Conservation (phyloP, 2,888 invertebrate genomes). For the Temnothorax unifasciatus region DNA sequence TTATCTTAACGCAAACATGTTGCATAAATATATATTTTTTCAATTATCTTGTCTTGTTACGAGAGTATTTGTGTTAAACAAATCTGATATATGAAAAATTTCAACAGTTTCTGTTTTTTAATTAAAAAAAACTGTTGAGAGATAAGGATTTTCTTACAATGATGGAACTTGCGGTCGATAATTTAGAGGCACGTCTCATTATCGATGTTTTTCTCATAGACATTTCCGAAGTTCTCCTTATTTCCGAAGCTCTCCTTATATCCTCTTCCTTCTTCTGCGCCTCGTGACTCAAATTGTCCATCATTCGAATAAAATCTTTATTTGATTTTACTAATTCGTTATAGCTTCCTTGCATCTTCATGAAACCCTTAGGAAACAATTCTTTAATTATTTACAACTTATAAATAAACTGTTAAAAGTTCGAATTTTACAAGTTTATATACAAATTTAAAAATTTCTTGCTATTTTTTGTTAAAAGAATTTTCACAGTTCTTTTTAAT, state of each 20-base stretch:
- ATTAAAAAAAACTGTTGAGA: background rate
- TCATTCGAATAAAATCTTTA: conserved; percentile 53
- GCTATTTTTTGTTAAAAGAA: background rate
- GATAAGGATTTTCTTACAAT: conserved; percentile 51
- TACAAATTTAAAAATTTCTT: background rate
- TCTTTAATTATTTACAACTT: background rate
- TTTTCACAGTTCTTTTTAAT: too few species aligned
- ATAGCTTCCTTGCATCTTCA: conserved; percentile 66
- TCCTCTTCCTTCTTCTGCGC: conserved; percentile 22
- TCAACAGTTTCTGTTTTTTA: background rate
- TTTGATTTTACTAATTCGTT: conserved; percentile 39
- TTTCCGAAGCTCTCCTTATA: background rate
- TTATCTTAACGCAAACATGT: background rate
- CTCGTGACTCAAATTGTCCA: conserved; percentile 39
- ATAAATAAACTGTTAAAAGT: background rate
- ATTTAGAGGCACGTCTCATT: conserved; percentile 38
- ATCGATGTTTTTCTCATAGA: background rate
- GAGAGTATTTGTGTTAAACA: background rate
- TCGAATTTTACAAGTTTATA: background rate
- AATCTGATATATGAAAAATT: background rate
- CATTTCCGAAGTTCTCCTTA: background rate
- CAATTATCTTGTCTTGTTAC: background rate
- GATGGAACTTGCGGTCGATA: conserved; percentile 55
- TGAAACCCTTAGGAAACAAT: conserved; percentile 59
- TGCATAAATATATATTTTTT: background rate